Conservation (phyloP, 1,140 invertebrate genomes). For the Ephestia elutella region DNA sequence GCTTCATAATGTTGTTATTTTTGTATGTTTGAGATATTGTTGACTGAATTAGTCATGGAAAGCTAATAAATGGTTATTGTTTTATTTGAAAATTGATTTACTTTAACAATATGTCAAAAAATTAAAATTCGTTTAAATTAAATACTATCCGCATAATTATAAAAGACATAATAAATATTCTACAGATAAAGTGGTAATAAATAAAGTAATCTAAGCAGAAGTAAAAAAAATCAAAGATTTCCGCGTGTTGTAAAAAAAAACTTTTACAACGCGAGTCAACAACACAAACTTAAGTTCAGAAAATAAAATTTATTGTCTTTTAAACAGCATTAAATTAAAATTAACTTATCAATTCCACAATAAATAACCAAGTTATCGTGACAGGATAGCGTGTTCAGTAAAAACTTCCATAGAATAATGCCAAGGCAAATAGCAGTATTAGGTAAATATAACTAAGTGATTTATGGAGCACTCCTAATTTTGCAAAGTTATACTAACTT, state of each 20-base stretch:
- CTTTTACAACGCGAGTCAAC: background rate
- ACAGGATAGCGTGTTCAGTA: conserved; percentile 7
- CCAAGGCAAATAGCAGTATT: conserved; percentile 6
- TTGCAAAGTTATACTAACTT: conserved; percentile 23
- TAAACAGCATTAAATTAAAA: conserved; percentile 5
- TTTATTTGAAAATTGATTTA: no score
- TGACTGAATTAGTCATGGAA: no score
- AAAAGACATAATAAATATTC: no score
- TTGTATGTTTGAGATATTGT: no score
- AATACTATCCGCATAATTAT: no score
- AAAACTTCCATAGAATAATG: conserved; percentile 4
- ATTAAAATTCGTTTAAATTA: no score
- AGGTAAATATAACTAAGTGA: conserved; percentile 9
- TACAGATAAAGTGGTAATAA: no score
- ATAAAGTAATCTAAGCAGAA: no score
- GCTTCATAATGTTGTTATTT: no score
- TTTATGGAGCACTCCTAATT: conserved; percentile 14
- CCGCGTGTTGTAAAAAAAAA: background rate
- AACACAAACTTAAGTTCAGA: background rate
- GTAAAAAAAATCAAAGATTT: no score
- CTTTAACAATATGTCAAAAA: no score
- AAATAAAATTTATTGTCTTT: conserved; percentile 4
- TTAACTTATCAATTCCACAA: conserved; percentile 8
- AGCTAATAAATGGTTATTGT: no score
- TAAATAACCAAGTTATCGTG: conserved; percentile 6